These are phyloP conservation scores for Ceratina australensis DNA, from an alignment of 1,140 invertebrate genomes.

Conservation along the genomic window DNA sequence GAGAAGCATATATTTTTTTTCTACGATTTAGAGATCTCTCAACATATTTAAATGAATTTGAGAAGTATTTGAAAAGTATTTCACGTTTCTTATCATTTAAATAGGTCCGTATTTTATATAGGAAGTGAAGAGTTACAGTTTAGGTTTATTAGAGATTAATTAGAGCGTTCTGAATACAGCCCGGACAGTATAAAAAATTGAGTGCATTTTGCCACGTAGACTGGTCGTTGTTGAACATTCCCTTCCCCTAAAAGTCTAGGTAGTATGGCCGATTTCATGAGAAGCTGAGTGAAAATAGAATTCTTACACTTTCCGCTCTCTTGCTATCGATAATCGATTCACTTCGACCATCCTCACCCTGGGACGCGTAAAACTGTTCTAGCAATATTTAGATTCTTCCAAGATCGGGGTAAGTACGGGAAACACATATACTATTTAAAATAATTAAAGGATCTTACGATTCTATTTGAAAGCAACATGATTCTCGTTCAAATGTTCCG, in stretches of 20 bases:
- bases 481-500: no score
- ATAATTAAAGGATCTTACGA: background rate
- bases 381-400: background rate
- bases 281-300: constrained; percentile 35
- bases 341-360: constrained; percentile 8
- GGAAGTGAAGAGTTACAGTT: constrained; percentile 38
- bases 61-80: background rate
- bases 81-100: background rate
- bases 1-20: background rate
- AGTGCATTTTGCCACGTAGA: constrained; percentile 34
- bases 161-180: constrained; percentile 51
- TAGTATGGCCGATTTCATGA: constrained; percentile 26
- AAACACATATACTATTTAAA: background rate
- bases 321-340: background rate
- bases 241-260: constrained; percentile 1
- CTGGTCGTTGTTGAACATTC: constrained; percentile 39
- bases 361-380: background rate
- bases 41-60: background rate
- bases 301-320: background rate
- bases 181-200: constrained; percentile 47
- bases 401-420: background rate
- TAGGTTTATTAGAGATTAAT: constrained; percentile 7
- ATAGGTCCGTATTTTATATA: background rate
- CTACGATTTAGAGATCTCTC: background rate
- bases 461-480: no score